phyloP scores from a whole-genome alignment of 2,888 invertebrate species.

The Drosophila meridiana region DNA sequence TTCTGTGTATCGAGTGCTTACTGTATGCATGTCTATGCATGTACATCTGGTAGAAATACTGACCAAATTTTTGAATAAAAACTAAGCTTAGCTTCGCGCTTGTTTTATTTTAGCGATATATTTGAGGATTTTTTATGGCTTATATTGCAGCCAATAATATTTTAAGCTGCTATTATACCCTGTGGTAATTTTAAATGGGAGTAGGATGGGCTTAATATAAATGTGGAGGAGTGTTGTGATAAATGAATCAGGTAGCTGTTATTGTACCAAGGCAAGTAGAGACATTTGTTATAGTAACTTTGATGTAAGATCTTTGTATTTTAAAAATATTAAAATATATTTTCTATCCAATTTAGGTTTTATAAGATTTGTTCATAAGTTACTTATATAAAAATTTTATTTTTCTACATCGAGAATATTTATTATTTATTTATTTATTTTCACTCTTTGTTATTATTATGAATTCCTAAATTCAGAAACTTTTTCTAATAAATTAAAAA shows the following conservation, averaged over 20 bases:
- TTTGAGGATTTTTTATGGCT: slow-evolving; percentile 37
- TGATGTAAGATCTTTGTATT: not conserved
- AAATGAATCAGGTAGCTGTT: not conserved
- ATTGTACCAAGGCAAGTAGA: not conserved
- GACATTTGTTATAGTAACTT: not conserved
- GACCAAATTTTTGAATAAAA: slow-evolving; percentile 37
- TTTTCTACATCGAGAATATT: no score
- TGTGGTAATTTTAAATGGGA: not conserved
- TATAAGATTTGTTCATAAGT: not conserved
- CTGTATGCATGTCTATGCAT: not conserved
- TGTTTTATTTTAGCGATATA: slow-evolving; percentile 45
- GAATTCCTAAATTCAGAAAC: no score
- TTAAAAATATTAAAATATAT: not conserved
- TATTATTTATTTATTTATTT: no score
- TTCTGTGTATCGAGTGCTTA: not conserved
- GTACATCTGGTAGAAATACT: slow-evolving; percentile 18
- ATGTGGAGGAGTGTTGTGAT: not conserved
- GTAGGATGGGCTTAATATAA: not conserved
- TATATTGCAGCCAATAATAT: slow-evolving; percentile 29
- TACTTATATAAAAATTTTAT: not conserved
- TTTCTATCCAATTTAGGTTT: not conserved
- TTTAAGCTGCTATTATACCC: slow-evolving; percentile 22
- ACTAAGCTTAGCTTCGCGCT: slow-evolving; percentile 56
- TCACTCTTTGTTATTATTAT: no score
- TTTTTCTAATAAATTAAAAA: no score